Evolutionary conservation across 2,113 vertebrate species (phyloP), one percentile per base, ranked within the genome.

Genomic region (Protobothrops mucrosquamatus): DNA sequence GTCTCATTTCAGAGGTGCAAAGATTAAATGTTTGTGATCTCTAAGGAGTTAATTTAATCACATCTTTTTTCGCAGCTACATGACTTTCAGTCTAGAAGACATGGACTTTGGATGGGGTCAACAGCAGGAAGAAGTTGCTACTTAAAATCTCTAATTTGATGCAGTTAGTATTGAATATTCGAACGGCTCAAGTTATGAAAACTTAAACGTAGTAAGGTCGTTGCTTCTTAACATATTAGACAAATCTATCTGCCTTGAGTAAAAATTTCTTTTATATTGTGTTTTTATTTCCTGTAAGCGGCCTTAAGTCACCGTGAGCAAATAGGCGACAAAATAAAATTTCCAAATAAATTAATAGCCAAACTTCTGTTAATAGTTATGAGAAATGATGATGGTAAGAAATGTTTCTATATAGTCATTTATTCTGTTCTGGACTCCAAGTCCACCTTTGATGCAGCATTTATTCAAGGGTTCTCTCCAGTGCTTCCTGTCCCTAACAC

Each of bases 1-100:
- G 81, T 91, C 57, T 90, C 51, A 26, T 43, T 95, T 95, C 94
- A 93, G 91, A 91, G 91, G 89, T 96, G 93, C 43, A 94, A 89
- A 89, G 12, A 86, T 74, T 92, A 91, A 93, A 92, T 95, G 92
- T 95, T 93, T 93, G n/a, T n/a, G 54, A 69, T 81, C 91, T 94
- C 81, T 26, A 89, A 81, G 56, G 87, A 81, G 87, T 93, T 74
- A 90, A 51, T 93, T n/a, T 55, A 64, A 87, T 90, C 57, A 93
- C 20, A 2, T 52, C 54, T 61, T 87, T 87, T 93, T 61, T 93
- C 4, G 26, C 10, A 51, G 8, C 54, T 92, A 7, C 54, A 91
- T 95, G 11, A 86, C 23, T 94, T 93, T 94, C 92, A 46, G 91
- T 92, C 4, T 64, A 51, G 6, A 94, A 94, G 26, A 92, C n/a